phyloP scores from a whole-genome alignment of 2,113 vertebrate species.

The Desmodus rotundus region DNA sequence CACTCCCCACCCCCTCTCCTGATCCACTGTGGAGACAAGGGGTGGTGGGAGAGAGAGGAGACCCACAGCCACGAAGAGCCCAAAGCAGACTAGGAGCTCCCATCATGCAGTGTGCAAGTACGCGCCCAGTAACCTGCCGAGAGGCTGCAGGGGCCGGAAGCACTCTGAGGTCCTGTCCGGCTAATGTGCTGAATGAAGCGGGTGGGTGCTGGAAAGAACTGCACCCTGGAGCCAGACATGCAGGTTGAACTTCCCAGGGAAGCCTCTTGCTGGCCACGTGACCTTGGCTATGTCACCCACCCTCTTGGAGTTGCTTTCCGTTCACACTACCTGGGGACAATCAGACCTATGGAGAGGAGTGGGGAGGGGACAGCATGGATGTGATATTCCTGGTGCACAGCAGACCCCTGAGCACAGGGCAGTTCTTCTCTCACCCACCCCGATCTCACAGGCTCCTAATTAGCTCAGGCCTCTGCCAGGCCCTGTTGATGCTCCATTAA shows the following conservation, averaged over 20 bases:
- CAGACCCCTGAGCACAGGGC: neutral
- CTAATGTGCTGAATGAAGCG: neutral
- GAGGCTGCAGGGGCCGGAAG: neutral
- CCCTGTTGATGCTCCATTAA: constrained; percentile 67
- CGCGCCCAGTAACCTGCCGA: neutral
- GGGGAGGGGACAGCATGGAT: neutral
- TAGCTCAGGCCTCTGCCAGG: constrained; percentile 38
- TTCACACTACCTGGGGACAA: neutral
- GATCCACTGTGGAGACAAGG: neutral
- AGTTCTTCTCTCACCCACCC: neutral
- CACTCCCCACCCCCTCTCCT: fast-evolving
- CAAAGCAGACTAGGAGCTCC: fast-evolving
- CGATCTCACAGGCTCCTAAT: constrained; percentile 12
- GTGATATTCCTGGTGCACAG: neutral
- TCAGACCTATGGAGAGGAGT: neutral
- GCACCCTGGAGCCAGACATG: neutral
- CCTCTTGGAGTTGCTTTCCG: neutral
- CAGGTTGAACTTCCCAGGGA: neutral
- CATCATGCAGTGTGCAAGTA: neutral
- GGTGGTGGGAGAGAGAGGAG: neutral
- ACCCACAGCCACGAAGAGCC: neutral
- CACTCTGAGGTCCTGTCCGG: neutral
- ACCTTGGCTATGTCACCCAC: neutral
- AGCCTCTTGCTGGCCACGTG: neutral
- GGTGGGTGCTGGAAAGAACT: neutral